phyloP scores from a whole-genome alignment of 1,140 invertebrate species.

The Drosophila melanica region DNA sequence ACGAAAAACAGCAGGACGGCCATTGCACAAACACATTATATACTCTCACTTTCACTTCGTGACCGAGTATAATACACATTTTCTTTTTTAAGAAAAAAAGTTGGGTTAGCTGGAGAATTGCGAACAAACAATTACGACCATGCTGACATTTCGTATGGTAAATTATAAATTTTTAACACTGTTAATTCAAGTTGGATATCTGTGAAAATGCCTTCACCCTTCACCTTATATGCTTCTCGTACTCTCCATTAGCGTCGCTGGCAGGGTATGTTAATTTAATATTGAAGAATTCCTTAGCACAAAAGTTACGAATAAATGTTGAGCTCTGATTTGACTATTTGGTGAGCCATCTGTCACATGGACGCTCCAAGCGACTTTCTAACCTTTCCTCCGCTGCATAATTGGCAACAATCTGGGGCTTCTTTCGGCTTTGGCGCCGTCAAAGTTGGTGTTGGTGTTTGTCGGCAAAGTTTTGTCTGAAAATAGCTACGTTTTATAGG shows the following conservation, averaged over 20 bases:
- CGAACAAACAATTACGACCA: neutral
- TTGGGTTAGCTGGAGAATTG: too few relatives aligned
- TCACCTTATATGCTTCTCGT: neutral
- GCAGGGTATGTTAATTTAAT: neutral
- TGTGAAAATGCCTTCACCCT: neutral
- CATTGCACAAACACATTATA: too few relatives aligned
- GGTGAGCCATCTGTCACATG: conserved; percentile 37
- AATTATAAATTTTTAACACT: neutral
- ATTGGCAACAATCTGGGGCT: conserved; percentile 31
- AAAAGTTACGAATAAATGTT: conserved; percentile 36
- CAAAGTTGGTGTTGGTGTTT: conserved; percentile 34
- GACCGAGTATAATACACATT: too few relatives aligned
- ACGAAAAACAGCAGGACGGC: too few relatives aligned
- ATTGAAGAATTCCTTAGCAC: neutral
- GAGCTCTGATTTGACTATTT: conserved; percentile 28
- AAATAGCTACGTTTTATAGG: conserved; percentile 34
- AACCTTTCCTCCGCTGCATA: conserved; percentile 12
- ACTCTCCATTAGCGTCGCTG: neutral
- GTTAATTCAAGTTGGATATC: neutral
- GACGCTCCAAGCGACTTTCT: conserved; percentile 4
- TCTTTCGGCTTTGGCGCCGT: conserved; percentile 12
- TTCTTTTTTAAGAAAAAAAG: too few relatives aligned
- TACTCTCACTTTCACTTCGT: too few relatives aligned
- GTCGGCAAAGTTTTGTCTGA: conserved; percentile 59
- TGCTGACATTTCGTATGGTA: neutral